A percentile compares a stretch with the other conserved stretches of the same genome.
phyloP scores from a whole-genome alignment of 2,797 vertebrate genomes.

The Cuniculus paca region DNA sequence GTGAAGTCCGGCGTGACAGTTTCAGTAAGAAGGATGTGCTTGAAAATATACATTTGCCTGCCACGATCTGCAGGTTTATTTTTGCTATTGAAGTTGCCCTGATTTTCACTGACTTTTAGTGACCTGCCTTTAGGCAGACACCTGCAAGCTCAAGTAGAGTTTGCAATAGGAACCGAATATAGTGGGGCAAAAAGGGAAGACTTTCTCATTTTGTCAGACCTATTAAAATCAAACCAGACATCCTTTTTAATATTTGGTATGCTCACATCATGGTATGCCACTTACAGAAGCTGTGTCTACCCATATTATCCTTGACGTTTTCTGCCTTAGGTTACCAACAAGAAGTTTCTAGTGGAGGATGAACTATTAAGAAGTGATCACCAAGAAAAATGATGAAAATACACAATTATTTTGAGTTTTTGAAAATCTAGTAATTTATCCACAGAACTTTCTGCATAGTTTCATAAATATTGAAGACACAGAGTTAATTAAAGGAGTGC shows the following conservation, averaged over 20 bases:
- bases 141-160: conserved; percentile 52
- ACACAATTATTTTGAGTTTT: not conserved
- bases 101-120: conserved; percentile 48
- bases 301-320: not conserved
- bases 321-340: not conserved
- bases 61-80: not conserved
- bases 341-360: not conserved
- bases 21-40: not conserved
- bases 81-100: conserved; percentile 53
- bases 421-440: not conserved
- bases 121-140: conserved; percentile 73
- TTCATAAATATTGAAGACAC: not conserved
- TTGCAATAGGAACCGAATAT: not conserved
- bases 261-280: conserved; percentile 45
- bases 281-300: conserved; percentile 42
- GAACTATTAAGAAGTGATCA: not conserved
- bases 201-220: conserved; percentile 31
- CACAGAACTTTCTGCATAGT: not conserved
- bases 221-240: conserved; percentile 67
- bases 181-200: conserved; percentile 32
- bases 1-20: conserved; percentile 45
- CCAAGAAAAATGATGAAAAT: not conserved
- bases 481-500: not conserved
- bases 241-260: conserved; percentile 56
- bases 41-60: conserved; percentile 19